phyloP scores from a whole-genome alignment of 1,140 invertebrate genomes.

The Eumaeus atala region DNA sequence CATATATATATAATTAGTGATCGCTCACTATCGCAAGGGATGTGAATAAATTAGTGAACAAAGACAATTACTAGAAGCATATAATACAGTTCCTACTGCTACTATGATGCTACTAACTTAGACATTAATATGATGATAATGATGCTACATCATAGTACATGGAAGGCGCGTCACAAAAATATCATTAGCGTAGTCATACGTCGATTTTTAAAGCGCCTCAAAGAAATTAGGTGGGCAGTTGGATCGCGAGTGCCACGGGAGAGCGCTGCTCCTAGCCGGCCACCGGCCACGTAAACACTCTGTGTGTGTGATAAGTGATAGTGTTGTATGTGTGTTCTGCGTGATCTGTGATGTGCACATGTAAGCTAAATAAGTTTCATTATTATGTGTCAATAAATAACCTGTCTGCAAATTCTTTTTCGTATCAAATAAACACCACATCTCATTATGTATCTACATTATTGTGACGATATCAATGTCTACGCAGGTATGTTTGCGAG shows the following conservation, averaged over 20 bases:
- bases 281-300: constrained; percentile 13
- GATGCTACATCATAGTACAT: background rate
- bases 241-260: constrained; percentile 39
- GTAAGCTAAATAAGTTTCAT: background rate
- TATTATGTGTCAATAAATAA: background rate
- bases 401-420: background rate
- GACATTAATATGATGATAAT: background rate
- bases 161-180: background rate
- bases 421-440: too few species aligned
- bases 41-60: too few species aligned
- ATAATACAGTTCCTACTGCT: too few species aligned
- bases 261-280: constrained; percentile 24
- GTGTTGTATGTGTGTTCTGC: constrained; percentile 14
- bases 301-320: constrained; percentile 9
- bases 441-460: too few species aligned
- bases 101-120: background rate
- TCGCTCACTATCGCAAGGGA: too few species aligned
- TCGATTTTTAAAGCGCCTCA: constrained; percentile 25
- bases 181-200: background rate
- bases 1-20: too few species aligned
- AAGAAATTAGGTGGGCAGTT: constrained; percentile 45
- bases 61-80: too few species aligned
- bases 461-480: too few species aligned
- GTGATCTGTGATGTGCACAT: too few species aligned
- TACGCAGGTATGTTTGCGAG: too few species aligned